Evolutionary conservation across 2,113 vertebrate species (phyloP).

Genomic region (Rhizomys pruinosus): DNA sequence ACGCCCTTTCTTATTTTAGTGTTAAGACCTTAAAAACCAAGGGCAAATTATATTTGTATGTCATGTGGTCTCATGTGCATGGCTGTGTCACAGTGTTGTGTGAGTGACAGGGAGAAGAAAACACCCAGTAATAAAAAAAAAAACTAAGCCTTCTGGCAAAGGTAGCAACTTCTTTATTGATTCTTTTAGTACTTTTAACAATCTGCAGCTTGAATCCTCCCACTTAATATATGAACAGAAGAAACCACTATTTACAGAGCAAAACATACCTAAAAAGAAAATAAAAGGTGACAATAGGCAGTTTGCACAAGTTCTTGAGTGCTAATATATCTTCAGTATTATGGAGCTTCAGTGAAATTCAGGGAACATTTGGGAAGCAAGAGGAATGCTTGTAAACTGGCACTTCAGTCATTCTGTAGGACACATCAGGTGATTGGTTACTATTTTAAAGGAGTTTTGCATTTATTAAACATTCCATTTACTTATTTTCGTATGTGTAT

Average conservation of each 20-base stretch:
- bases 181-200: not conserved
- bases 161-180: not conserved
- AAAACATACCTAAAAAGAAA: not conserved
- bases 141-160: not conserved
- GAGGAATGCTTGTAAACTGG: not conserved
- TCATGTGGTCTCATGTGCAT: not conserved
- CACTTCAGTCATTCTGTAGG: not conserved
- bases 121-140: not conserved
- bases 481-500: too few relatives aligned
- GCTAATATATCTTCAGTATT: accelerated
- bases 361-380: not conserved
- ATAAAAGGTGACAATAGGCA: not conserved
- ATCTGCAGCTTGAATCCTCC: not conserved
- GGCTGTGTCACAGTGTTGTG: not conserved
- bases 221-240: not conserved
- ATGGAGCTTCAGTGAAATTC: not conserved
- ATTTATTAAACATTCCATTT: slow-evolving; percentile 35
- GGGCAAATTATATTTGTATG: not conserved
- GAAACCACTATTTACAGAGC: slow-evolving; percentile 3
- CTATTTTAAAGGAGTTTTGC: not conserved
- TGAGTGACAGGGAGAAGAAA: not conserved
- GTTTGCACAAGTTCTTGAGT: not conserved
- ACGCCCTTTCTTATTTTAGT: not conserved
- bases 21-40: slow-evolving; percentile 26
- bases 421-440: not conserved